A percentile compares a stretch with the other conserved stretches of the same genome.
Evolutionary conservation across 2,797 vertebrate species (phyloP).

Genomic region (Neopelma chrysocephalum): DNA sequence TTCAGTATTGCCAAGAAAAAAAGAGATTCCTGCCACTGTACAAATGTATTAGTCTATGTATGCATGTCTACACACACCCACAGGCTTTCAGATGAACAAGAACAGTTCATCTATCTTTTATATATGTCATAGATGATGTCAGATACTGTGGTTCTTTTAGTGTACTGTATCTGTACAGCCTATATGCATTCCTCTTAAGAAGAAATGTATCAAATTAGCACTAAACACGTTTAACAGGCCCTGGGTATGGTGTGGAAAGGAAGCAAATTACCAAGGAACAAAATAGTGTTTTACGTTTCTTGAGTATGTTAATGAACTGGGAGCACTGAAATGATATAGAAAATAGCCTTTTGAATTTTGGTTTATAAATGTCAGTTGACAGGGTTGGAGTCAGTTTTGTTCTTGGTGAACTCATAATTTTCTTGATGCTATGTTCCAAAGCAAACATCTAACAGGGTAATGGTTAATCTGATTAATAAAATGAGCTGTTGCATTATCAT

Average conservation of each 20-base stretch:
- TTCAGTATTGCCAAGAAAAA: not conserved
- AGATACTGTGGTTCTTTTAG: not conserved
- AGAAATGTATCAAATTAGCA: not conserved
- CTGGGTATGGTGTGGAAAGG: not conserved
- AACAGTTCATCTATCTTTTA: not conserved
- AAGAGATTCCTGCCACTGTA: not conserved
- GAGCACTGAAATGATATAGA: not conserved
- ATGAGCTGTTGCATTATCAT: not conserved
- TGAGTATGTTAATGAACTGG: not conserved
- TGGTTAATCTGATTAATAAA: not conserved
- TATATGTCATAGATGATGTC: not conserved
- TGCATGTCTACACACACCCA: not conserved
- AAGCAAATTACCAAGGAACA: not conserved
- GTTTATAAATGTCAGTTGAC: not conserved
- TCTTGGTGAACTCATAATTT: not conserved
- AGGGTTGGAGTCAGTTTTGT: not conserved
- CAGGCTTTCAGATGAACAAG: not conserved
- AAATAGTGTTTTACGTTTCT: not conserved
- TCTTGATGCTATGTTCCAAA: not conserved
- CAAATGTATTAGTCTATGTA: not conserved
- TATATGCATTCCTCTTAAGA: not conserved
- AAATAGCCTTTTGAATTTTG: not conserved
- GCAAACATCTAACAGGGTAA: not conserved
- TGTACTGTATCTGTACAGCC: not conserved
- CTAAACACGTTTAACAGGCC: not conserved